Base-by-base conservation (phyloP, 2,888 invertebrate genomes). In the Epiblema foenella region DNA sequence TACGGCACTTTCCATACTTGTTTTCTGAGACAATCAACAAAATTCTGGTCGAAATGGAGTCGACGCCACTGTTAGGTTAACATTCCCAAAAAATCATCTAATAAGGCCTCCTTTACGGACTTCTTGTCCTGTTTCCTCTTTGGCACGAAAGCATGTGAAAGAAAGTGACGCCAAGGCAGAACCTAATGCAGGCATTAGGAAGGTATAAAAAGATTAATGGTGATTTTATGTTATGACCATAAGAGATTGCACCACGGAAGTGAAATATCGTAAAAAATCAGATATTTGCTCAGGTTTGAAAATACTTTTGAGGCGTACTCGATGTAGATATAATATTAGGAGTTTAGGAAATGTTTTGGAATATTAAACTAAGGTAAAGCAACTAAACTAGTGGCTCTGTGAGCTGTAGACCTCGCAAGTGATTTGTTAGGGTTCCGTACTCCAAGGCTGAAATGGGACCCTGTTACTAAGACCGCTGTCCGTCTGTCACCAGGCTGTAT, bases 181-280 rank as follows among this genome's bases (percentile, higher is more conserved):
- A n/a, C 24, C 24, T 54, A n/a, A n/a, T n/a, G n/a, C n/a, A n/a
- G n/a, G 24, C 54, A 54, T 15, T 52, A 52, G 12, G 7, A 12
- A 54, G 29, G n/a, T 24, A 56, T 56, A 56, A 8, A 56, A 56
- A 56, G n/a, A 29, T 56, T 56, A 56, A 56, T 39, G 17, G 51
- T 33, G 37, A 39, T 59, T 59, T 58, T 58, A 62, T 37, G 17
- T 58, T 58, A 62, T 37, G 17, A 39, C 59, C 33, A n/a, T 10
- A 51, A 15, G n/a, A 42, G 42, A 42, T 24, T 24, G 24, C 24
- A 24, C 1, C 24, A 24, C 24, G 24, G 24, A 24, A 24, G 24
- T 24, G 24, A 24, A 24, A 4, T 24, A 24, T 24, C 24, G 24
- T 24, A 24, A 24, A 24, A 24, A 24, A 24, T 24, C 24, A 1